Base-by-base conservation (phyloP, 1,140 invertebrate species). In the Neodiprion lecontei region DNA sequence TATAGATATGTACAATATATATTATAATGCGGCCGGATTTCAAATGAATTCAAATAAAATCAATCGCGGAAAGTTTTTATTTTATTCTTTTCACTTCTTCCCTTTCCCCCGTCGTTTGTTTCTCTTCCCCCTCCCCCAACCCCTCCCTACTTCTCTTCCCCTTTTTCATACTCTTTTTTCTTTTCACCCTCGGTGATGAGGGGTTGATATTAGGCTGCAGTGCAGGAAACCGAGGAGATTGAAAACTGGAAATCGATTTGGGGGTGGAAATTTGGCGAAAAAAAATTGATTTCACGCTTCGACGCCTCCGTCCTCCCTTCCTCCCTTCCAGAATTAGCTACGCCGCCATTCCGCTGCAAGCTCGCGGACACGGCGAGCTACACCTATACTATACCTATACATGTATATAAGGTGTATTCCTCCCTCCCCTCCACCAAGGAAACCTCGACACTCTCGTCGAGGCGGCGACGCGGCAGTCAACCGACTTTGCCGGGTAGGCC, bases 1-100 rank as follows among this genome's bases (percentile, higher is more conserved):
- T 21, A 21, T 1, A 21, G 17, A 21, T 21, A 21, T 21, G 17
- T 21, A 21, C 17, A 21, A 21, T 21, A 21, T 21, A 21, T 21
- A 21, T 21, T 21, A 53, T 53, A 11, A 53, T 53, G 50, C 10
- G 50, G 17, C 17, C 17, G 50, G 50, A 53, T 53, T 53, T 53
- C 50, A 53, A 53, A 53, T 53, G 50, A 53, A 53, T 53, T 53
- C 50, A 53, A 53, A 53, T 53, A 53, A 53, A 53, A 11, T 53
- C 50, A 53, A 53, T 53, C 50, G 50, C 50, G 17, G 17, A 53
- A 53, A 53, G 50, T 53, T 53, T 53, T 53, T 53, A 11, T 53
- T 53, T 10, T 53, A 9, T 14, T 53, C 14, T 53, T 53, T 53
- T 53, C 17, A 21, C 17, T 21, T 21, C 17, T 10, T 14, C 14